Evolutionary conservation across 2,888 invertebrate species (phyloP).

Genomic region (Cantharis rustica): DNA sequence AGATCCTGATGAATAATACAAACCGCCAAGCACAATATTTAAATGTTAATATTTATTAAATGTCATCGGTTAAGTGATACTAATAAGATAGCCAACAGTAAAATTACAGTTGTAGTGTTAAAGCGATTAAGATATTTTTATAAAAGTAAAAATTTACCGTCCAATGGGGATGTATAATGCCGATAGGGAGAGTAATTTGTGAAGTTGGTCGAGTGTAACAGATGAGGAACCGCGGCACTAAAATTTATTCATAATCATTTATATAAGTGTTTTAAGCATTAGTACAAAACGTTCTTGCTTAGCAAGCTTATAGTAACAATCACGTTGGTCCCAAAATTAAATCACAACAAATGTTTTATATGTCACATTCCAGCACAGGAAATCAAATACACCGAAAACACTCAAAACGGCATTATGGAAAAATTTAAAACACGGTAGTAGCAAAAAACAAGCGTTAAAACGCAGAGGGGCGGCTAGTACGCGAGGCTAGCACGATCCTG

Average conservation of each 20-base stretch:
- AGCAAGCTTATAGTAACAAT: background rate
- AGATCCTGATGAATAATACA: background rate
- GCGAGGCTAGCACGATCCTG: conserved; percentile 47
- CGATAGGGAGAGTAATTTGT: conserved; percentile 13
- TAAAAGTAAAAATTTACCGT: conserved; percentile 26
- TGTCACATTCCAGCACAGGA: conserved; percentile 24
- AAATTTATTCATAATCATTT: conserved; percentile 15
- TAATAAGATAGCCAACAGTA: conserved; percentile 6
- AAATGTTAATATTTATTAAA: conserved; percentile 6
- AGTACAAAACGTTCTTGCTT: background rate
- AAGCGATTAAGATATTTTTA: background rate
- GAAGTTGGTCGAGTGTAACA: conserved; percentile 7
- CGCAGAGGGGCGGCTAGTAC: conserved; percentile 35
- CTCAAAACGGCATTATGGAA: conserved; percentile 39
- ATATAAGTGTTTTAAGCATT: conserved; percentile 8
- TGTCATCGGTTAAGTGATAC: background rate
- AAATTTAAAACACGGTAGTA: conserved; percentile 36
- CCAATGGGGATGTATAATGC: conserved; percentile 19
- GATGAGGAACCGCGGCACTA: conserved; percentile 20
- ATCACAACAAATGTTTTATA: conserved; percentile 13
- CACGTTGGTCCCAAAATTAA: conserved; percentile 22
- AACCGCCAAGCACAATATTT: background rate
- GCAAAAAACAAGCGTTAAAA: conserved; percentile 28
- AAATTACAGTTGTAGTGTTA: conserved; percentile 1
- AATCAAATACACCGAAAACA: conserved; percentile 33